Conservation (phyloP, 2,888 invertebrate genomes). For the Phasia obesa region DNA sequence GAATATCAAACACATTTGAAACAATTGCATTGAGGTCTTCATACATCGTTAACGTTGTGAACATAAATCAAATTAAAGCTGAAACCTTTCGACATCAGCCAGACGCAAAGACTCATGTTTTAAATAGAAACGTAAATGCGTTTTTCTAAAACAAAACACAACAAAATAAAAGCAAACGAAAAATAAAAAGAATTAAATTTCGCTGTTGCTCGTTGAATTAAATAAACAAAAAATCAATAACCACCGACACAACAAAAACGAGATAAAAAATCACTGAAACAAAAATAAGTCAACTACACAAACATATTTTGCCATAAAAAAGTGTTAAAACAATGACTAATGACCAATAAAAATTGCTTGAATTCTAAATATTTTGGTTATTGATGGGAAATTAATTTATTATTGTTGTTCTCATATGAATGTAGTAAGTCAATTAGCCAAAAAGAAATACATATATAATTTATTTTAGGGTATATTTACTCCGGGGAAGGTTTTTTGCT, state of each 20-base stretch:
- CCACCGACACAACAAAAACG: constrained; percentile 4
- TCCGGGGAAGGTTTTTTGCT: too few species aligned
- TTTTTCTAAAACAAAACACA: constrained; percentile 11
- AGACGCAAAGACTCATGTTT: constrained; percentile 19
- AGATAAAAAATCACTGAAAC: constrained; percentile 9
- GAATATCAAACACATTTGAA: constrained; percentile 1
- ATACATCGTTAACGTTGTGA: constrained; percentile 31
- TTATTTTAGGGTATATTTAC: too few species aligned
- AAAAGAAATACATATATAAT: background rate
- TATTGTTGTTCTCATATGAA: background rate
- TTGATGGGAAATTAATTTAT: background rate
- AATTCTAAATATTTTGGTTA: background rate
- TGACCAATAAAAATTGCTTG: background rate
- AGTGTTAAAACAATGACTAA: constrained; percentile 25
- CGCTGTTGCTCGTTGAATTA: constrained; percentile 18
- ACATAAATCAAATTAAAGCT: constrained; percentile 34
- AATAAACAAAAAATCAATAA: constrained; percentile 40
- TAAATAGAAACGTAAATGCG: constrained; percentile 24
- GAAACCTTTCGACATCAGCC: constrained; percentile 56
- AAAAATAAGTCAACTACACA: constrained; percentile 10
- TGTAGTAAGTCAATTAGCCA: background rate
- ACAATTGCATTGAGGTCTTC: constrained; percentile 30
- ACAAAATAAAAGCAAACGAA: constrained; percentile 4
- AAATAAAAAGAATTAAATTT: constrained; percentile 30
- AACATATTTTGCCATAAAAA: constrained; percentile 17